Conservation (phyloP, 2,113 vertebrate species). For the Ibidorhyncha struthersii region DNA sequence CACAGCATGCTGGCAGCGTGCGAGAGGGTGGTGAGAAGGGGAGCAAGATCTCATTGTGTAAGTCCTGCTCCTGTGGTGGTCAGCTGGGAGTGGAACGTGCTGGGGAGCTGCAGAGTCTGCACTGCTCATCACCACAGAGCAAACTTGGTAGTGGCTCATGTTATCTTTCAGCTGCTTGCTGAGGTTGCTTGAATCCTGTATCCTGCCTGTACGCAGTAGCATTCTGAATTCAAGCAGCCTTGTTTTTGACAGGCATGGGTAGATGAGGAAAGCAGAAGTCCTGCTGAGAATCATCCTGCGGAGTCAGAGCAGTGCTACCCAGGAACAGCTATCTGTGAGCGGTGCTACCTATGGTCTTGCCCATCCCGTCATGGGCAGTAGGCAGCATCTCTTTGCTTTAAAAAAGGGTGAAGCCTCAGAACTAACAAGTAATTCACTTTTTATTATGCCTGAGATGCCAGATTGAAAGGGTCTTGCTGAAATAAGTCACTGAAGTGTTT, state of each 20-base stretch:
- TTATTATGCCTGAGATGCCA: neutral
- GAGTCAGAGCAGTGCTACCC: rapidly evolving
- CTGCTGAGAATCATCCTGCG: neutral
- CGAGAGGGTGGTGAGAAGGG: neutral
- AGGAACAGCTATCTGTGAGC: neutral
- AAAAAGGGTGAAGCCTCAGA: neutral
- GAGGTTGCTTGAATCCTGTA: rapidly evolving
- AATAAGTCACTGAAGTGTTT: neutral
- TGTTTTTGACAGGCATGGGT: neutral
- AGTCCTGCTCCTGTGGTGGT: neutral
- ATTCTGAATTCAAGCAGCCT: neutral
- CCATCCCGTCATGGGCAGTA: neutral
- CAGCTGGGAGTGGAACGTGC: rapidly evolving
- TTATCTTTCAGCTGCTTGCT: neutral
- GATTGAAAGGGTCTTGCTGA: neutral
- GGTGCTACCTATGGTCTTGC: rapidly evolving
- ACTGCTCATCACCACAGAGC: rapidly evolving
- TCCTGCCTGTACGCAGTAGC: neutral
- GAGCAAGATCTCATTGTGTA: rapidly evolving
- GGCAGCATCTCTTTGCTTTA: neutral
- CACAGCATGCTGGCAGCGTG: neutral
- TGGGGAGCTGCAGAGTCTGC: neutral
- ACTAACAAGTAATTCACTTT: neutral
- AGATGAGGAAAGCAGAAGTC: neutral
- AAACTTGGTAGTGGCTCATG: neutral